These are phyloP conservation scores for Tanytarsus gracilentus DNA, from an alignment of 2,888 invertebrate genomes.

Conservation along the genomic window DNA sequence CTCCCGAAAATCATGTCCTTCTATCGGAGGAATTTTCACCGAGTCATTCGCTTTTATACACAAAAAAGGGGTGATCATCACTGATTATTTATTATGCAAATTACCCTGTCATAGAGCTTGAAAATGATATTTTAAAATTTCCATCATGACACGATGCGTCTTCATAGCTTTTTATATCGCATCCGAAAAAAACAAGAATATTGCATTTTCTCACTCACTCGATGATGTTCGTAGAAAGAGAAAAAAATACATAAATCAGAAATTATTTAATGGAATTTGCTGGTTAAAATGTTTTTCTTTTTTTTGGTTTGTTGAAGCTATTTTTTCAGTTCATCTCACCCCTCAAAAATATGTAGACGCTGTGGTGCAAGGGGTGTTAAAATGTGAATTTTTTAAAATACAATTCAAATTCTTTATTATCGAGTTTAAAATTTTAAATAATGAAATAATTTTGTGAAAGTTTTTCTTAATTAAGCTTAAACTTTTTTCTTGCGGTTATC, in stretches of 20 bases:
- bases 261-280: conserved; percentile 29
- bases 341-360: conserved; percentile 9
- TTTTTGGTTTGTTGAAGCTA: neutral
- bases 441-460: too few species aligned
- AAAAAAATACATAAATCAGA: conserved; percentile 26
- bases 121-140: conserved; percentile 25
- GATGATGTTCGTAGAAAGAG: conserved; percentile 4
- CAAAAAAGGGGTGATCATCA: conserved; percentile 7
- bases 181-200: conserved; percentile 22
- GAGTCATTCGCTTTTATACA: too few species aligned
- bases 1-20: conserved; percentile 10
- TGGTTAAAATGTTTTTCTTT: conserved; percentile 25
- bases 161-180: neutral
- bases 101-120: conserved; percentile 14
- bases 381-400: neutral
- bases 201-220: conserved; percentile 21
- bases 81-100: conserved; percentile 28
- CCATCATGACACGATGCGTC: neutral
- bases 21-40: too few species aligned
- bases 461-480: too few species aligned
- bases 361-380: too few species aligned
- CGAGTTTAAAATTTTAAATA: too few species aligned
- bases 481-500: too few species aligned
- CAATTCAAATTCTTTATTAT: neutral
- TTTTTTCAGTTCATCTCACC: neutral